Evolutionary conservation across 2,113 vertebrate species (phyloP), one percentile per base, ranked within the genome.

Genomic region (Pimephales promelas): DNA sequence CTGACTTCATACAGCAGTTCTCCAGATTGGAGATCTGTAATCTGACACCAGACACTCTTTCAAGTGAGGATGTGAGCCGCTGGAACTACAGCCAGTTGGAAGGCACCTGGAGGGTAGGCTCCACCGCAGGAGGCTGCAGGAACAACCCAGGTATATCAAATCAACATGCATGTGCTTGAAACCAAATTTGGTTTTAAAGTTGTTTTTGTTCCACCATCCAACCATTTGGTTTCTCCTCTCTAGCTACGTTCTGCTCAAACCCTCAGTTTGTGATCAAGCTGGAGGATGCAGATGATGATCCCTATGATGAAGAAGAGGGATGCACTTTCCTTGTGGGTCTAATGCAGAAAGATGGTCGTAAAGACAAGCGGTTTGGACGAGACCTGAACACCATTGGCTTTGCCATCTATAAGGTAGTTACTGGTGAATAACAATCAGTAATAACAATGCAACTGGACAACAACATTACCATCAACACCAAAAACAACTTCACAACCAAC

Each of bases 21-120:
- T 97, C 96, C 1, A 93, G 92, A 26, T 88, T 98, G 85, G 97
- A 99, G 89, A 97, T 98, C 91, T 98, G 97, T 89, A 98, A 97
- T 91, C 94, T 98, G 80, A 97, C 96, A 22, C 97, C 97, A 0
- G 96, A 98, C 79, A 95, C 95, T 0, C 93, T 97, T 82, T 84
- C 92, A 8, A 92, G 91, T 0, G 94, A 96, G 0, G 91, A 72
- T 10, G 95, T 92, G 86, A 96, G 96, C 93, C 94, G 1, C 92
- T 98, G 90, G 86, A 76, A 28, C 62, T 62, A 31, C 62, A 85
- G 89, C 43, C 96, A 96, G 89, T 94, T 96, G 89, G 96, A 98
- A 1, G 97, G 96, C 26, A 95, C 87, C 59, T 98, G 97, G 97
- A 93, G 96, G 74, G 88, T 90, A 47, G 96, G 96, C 59, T 95